These are phyloP conservation scores for Lymantria dispar DNA, from an alignment of 2,888 invertebrate species.

Conservation along the genomic window DNA sequence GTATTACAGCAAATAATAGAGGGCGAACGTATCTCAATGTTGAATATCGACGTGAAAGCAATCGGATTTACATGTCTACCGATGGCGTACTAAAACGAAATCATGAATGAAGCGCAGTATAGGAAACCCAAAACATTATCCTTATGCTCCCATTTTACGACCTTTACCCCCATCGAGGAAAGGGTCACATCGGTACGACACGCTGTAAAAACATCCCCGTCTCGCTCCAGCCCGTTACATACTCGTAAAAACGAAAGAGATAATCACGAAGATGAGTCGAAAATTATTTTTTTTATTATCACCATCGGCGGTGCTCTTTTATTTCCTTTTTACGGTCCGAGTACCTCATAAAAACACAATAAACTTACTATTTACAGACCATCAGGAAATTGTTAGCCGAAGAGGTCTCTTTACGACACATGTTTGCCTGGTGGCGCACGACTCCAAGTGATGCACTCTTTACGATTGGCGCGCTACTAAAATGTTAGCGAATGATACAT, in stretches of 20 bases:
- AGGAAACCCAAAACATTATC: conserved; percentile 82
- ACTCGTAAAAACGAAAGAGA: conserved; percentile 73
- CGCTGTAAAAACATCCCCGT: conserved; percentile 66
- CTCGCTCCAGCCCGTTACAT: conserved; percentile 52
- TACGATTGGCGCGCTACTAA: conserved; percentile 76
- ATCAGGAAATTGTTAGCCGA: conserved; percentile 83
- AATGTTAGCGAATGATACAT: conserved; percentile 69
- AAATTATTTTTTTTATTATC: conserved; percentile 83
- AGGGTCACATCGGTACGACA: conserved; percentile 79
- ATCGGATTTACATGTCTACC: conserved; percentile 81
- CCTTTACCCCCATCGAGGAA: conserved; percentile 81
- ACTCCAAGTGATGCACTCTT: conserved; percentile 72
- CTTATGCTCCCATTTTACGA: conserved; percentile 83
- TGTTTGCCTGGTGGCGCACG: conserved; percentile 66
- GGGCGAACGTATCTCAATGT: conserved; percentile 56
- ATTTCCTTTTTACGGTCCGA: conserved; percentile 84
- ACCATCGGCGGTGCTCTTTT: conserved; percentile 83
- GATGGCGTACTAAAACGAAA: conserved; percentile 78
- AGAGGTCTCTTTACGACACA: conserved; percentile 83
- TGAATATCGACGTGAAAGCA: conserved; percentile 71
- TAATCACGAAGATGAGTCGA: conserved; percentile 81
- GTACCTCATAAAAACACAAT: conserved; percentile 84
- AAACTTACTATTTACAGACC: conserved; percentile 84
- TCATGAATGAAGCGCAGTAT: conserved; percentile 82
- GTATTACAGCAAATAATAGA: conserved; percentile 71